Evolutionary conservation across 2,888 invertebrate genomes (phyloP).

Genomic region (Drosophila formosana): DNA sequence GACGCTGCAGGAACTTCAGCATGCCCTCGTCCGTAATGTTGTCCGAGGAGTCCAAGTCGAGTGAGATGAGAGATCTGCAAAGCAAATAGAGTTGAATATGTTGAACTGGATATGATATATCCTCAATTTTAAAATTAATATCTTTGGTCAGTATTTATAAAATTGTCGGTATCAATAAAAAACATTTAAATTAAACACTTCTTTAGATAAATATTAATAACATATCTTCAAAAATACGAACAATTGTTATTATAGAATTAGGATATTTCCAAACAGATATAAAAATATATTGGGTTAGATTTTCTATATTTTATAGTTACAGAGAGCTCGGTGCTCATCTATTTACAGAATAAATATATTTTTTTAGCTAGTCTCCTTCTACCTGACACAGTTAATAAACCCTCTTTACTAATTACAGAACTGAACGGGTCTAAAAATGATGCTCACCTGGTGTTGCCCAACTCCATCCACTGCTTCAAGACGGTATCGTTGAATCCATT

Average conservation of each 20-base stretch:
- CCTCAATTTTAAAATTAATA: background rate
- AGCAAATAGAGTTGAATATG: background rate
- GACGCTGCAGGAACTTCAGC: constrained; percentile 95
- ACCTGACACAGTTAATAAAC: background rate
- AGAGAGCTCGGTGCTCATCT: too few relatives aligned
- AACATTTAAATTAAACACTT: too few relatives aligned
- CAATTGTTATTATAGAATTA: too few relatives aligned
- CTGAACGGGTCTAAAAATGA: background rate
- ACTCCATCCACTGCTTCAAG: constrained; percentile 95
- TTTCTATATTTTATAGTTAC: too few relatives aligned
- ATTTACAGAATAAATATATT: too few relatives aligned
- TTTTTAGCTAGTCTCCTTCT: too few relatives aligned
- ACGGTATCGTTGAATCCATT: constrained; percentile 99
- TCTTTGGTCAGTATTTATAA: too few relatives aligned
- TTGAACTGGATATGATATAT: background rate
- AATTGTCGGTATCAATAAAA: too few relatives aligned
- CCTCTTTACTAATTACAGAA: background rate
- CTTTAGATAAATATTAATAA: too few relatives aligned
- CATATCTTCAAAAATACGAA: too few relatives aligned
- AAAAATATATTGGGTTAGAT: too few relatives aligned
- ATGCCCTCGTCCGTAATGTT: constrained; percentile 97
- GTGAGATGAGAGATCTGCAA: constrained; percentile 90
- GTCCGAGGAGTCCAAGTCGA: constrained; percentile 98
- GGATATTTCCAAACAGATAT: too few relatives aligned
- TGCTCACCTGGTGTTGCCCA: constrained; percentile 90